Evolutionary conservation across 2,797 vertebrate species (phyloP).

Genomic region (Enteromius trimaculatus): DNA sequence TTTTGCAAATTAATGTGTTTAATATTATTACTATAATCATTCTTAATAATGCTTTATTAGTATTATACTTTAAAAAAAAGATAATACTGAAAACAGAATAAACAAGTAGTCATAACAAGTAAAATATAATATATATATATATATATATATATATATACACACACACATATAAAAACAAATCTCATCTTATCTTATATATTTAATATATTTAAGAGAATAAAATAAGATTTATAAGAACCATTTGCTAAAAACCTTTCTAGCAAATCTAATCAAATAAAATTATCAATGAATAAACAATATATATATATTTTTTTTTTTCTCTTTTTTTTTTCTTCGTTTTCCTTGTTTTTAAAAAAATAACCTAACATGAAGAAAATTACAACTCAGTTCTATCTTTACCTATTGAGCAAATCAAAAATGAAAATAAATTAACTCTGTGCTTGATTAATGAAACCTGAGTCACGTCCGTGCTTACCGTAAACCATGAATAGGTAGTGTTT

Average conservation of each 20-base stretch:
- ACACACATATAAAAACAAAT: too few species aligned
- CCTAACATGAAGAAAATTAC: background rate
- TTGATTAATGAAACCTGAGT: constrained; percentile 25
- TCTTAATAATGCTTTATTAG: background rate
- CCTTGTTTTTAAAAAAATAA: background rate
- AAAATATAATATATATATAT: background rate
- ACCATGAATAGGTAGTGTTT: background rate
- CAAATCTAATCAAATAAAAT: too few species aligned
- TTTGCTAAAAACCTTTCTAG: too few species aligned
- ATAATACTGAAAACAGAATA: background rate
- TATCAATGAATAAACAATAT: too few species aligned
- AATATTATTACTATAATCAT: background rate
- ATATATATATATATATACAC: too few species aligned
- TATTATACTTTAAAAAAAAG: background rate
- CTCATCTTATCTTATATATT: too few species aligned
- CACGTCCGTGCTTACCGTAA: constrained; percentile 23
- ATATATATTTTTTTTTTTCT: too few species aligned
- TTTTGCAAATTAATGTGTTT: background rate
- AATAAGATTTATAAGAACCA: too few species aligned
- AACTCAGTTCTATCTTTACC: background rate
- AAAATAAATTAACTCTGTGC: background rate
- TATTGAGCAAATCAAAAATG: background rate
- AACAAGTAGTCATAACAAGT: background rate
- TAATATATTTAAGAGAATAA: too few species aligned
- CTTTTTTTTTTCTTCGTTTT: too few species aligned